Evolutionary conservation across 2,113 vertebrate genomes (phyloP).

Genomic region (Saguinus imperator): DNA sequence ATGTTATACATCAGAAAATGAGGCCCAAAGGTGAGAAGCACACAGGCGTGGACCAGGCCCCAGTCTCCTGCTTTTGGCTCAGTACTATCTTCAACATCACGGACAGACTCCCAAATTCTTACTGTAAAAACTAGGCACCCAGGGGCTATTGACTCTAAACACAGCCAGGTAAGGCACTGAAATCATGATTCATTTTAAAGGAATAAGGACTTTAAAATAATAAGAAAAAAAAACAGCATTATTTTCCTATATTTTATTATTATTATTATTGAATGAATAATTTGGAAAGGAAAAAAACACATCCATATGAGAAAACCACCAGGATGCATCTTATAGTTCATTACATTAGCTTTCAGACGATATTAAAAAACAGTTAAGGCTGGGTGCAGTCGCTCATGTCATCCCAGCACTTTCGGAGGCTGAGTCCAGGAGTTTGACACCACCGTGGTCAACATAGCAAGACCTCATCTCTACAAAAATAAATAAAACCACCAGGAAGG

Average conservation of each 20-base stretch:
- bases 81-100: not conserved
- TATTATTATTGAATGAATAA: not conserved
- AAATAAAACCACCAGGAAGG: not conserved
- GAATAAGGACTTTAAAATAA: not conserved
- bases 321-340: not conserved
- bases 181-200: not conserved
- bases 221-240: not conserved
- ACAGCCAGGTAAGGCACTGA: fast-evolving
- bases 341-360: not conserved
- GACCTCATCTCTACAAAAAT: no score
- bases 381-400: no score
- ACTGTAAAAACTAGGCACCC: not conserved
- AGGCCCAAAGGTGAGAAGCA: not conserved
- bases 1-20: not conserved
- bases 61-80: fast-evolving
- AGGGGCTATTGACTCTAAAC: fast-evolving
- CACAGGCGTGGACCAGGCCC: fast-evolving
- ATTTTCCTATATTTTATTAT: not conserved
- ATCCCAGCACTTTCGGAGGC: no score
- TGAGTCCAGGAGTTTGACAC: no score
- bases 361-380: not conserved
- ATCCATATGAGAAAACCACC: not conserved
- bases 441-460: no score
- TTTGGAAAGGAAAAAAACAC: not conserved
- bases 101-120: fast-evolving